These are phyloP conservation scores for Nyctalus aviator DNA, from an alignment of 2,797 vertebrate species.

Conservation along the genomic window DNA sequence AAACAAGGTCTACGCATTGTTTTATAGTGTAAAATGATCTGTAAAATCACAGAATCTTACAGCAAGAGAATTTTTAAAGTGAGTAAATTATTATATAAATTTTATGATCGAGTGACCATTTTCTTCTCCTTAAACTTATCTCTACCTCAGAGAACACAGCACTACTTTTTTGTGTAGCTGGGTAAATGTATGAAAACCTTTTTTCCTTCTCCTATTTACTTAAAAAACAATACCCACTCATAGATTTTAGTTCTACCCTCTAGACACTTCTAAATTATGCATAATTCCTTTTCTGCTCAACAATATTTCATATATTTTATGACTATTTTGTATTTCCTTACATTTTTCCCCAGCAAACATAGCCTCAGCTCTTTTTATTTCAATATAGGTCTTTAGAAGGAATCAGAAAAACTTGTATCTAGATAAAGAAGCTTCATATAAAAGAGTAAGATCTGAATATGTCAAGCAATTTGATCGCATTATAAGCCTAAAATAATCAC, in stretches of 20 bases:
- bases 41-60: neutral
- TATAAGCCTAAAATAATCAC: neutral
- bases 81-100: neutral
- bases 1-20: constrained; percentile 21
- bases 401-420: neutral
- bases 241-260: neutral
- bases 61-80: neutral
- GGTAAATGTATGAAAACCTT: neutral
- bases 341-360: neutral
- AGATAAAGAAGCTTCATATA: neutral
- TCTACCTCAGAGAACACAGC: neutral
- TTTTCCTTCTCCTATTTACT: neutral
- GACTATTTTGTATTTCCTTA: neutral
- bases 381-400: neutral
- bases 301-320: constrained; percentile 17
- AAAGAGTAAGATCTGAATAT: neutral
- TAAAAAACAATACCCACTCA: neutral
- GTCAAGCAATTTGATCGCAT: neutral
- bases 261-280: neutral
- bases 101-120: neutral
- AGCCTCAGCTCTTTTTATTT: neutral
- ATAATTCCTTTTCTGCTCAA: neutral
- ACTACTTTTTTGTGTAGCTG: neutral
- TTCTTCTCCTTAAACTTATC: neutral
- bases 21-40: neutral